phyloP scores from a whole-genome alignment of 2,797 vertebrate genomes.

The Cyprinodon diabolis region DNA sequence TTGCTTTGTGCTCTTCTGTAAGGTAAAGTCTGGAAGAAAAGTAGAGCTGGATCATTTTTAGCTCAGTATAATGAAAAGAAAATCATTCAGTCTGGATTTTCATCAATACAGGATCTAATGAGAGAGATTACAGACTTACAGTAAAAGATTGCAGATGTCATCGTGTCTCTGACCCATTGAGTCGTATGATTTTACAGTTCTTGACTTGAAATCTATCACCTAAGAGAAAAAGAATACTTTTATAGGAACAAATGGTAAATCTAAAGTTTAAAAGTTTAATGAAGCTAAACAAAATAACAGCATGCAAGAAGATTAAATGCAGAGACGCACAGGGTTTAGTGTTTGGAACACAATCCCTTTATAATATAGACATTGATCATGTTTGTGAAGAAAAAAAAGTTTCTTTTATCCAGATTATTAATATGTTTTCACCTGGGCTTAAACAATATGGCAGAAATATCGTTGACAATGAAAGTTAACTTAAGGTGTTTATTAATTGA shows the following conservation, averaged over 20 bases:
- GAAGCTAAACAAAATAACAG: neutral
- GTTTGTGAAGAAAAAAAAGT: neutral
- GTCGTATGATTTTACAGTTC: slow-evolving; percentile 88
- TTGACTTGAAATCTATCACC: slow-evolving; percentile 87
- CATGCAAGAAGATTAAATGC: neutral
- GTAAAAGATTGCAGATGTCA: slow-evolving; percentile 83
- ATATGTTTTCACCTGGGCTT: neutral
- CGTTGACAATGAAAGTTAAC: neutral
- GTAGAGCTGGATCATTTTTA: slow-evolving; percentile 20
- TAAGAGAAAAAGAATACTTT: slow-evolving; percentile 47
- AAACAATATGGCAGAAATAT: neutral
- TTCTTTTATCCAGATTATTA: neutral
- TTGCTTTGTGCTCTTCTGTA: slow-evolving; percentile 87
- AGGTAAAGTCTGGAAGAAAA: slow-evolving; percentile 84
- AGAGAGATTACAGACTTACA: slow-evolving; percentile 82
- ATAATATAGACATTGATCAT: neutral
- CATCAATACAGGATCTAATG: neutral
- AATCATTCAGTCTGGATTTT: neutral
- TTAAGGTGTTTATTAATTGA: neutral
- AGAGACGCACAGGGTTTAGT: neutral
- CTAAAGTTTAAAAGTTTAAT: neutral
- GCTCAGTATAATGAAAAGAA: neutral
- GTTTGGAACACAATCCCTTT: neutral
- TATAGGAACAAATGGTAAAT: neutral
- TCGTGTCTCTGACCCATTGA: slow-evolving; percentile 89